Evolutionary conservation across 2,113 vertebrate genomes (phyloP), one percentile per base, ranked within the genome.

Genomic region (Forbesichthys papilliferus): DNA sequence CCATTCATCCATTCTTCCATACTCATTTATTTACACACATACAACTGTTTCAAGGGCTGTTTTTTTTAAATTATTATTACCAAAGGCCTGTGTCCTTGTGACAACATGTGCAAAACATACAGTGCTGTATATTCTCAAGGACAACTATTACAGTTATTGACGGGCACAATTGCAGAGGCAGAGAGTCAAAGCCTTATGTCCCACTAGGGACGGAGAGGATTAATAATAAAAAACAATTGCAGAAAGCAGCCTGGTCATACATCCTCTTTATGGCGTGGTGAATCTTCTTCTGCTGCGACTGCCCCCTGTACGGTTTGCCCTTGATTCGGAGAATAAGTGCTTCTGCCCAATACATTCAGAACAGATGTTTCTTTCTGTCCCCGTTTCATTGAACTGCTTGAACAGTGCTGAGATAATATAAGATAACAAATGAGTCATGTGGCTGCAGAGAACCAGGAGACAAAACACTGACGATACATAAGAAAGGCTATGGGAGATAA

Each of bases 211-310:
- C 27, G 2, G 27, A 27, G 27, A 27, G 27, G 27, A 27, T 27
- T 27, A 27, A 27, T 27, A 27, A 27, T 27, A 27, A 27, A 27
- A 27, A 46, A 60, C 42, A 73, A 77, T 58, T 77, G 68, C 75
- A 73, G 47, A 74, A 79, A 0, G 14, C 57, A 74, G 64, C 18
- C 58, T 20, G 36, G 60, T 64, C 69, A 13, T 80, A 78, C 67
- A 63, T 86, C 77, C 55, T 79, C 70, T 80, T 79, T 77, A 85
- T 80, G 85, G 69, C 74, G 65, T 61, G 76, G 85, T 87, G 1
- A 70, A 62, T 83, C 74, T 74, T 83, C 74, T 74, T 69, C 68
- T 79, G 69, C 74, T 42, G 49, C 13, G 36, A 70, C 71, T 79
- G 79, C 13, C 49, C 79, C 27, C 70, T 69, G 69, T 51, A 77